Conservation (phyloP, 2,113 vertebrate genomes). For the Psettodes erumei region DNA sequence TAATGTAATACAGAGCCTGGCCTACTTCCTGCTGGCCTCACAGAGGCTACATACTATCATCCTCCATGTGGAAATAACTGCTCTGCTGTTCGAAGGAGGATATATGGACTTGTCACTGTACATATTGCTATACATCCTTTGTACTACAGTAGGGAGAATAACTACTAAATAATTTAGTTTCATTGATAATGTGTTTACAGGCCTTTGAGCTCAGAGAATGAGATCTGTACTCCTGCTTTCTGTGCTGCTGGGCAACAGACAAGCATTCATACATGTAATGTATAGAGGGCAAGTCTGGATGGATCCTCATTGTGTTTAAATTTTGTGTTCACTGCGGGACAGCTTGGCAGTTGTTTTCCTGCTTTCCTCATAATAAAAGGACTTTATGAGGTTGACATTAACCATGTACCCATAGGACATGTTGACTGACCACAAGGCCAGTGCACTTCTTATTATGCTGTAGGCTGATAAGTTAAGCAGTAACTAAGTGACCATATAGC, state of each 20-base stretch:
- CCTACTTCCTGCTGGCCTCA: slow-evolving; percentile 31
- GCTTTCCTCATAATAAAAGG: slow-evolving; percentile 10
- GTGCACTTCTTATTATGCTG: not conserved
- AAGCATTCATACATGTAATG: slow-evolving; percentile 27
- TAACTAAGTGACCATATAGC: not conserved
- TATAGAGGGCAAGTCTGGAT: slow-evolving; percentile 37
- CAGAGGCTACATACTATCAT: slow-evolving; percentile 2
- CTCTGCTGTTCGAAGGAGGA: not conserved
- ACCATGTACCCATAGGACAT: not conserved
- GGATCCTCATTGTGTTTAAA: slow-evolving; percentile 53
- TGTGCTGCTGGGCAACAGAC: not conserved
- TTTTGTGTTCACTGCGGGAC: slow-evolving; percentile 13
- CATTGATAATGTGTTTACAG: slow-evolving; percentile 12
- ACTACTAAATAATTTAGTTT: slow-evolving; percentile 13
- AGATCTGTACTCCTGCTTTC: slow-evolving; percentile 31
- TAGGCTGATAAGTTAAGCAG: not conserved
- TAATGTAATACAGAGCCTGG: slow-evolving; percentile 29
- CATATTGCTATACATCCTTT: not conserved
- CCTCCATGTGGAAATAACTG: slow-evolving; percentile 15
- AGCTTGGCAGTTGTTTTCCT: not conserved
- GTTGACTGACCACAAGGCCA: not conserved
- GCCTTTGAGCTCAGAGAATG: not conserved
- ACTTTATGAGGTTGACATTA: slow-evolving; percentile 25
- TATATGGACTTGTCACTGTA: not conserved
- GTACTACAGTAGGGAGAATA: not conserved